Conservation (phyloP, 2,797 vertebrate genomes). For the Lagodon rhomboides region DNA sequence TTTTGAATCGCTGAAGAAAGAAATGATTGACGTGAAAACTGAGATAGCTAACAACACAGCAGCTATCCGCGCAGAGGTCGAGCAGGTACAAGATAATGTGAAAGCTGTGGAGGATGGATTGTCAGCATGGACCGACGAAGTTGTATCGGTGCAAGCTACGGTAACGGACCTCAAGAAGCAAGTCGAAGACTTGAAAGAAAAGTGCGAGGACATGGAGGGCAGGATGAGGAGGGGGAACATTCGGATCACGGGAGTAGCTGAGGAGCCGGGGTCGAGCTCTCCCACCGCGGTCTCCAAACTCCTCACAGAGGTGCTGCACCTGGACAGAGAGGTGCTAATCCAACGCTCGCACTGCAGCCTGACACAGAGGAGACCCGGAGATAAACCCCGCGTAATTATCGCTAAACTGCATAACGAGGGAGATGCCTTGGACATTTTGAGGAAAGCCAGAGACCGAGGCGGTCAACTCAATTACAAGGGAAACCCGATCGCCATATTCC, state of each 20-base stretch:
- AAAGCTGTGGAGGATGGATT: not conserved
- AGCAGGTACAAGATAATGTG: not conserved
- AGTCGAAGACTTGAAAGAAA: not conserved
- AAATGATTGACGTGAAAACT: not conserved
- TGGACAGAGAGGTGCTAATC: not conserved
- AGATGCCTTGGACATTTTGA: too few relatives aligned
- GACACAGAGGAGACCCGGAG: not conserved
- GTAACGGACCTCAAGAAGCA: not conserved
- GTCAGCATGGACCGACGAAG: not conserved
- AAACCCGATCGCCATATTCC: too few relatives aligned
- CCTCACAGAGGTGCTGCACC: not conserved
- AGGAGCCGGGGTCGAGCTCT: not conserved
- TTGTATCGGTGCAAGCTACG: not conserved
- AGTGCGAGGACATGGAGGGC: slow-evolving; percentile 15
- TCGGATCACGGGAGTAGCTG: not conserved
- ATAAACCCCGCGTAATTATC: too few relatives aligned
- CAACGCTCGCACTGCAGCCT: not conserved
- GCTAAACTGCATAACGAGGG: too few relatives aligned
- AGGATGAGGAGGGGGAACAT: slow-evolving; percentile 6
- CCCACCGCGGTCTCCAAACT: not conserved
- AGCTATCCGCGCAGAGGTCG: not conserved
- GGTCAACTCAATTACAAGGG: too few relatives aligned
- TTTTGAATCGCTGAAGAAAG: not conserved
- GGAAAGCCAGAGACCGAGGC: too few relatives aligned
- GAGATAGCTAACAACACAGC: not conserved